phyloP scores from a whole-genome alignment of 2,797 vertebrate genomes.

The Tokudaia tokunoshimensis region DNA sequence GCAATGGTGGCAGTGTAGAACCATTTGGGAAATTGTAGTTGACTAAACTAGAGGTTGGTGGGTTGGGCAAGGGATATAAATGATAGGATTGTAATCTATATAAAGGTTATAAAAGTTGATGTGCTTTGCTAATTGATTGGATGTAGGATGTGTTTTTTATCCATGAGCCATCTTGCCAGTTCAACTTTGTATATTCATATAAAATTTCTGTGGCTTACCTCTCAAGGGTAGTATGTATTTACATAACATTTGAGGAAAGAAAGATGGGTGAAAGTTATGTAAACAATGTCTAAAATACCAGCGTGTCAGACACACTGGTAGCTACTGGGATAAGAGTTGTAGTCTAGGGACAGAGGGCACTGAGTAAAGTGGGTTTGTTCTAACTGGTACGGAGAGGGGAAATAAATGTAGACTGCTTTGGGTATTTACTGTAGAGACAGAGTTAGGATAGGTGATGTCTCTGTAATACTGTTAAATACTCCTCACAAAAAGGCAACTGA shows the following conservation, averaged over 20 bases:
- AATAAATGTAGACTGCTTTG: neutral
- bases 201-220: conserved; percentile 38
- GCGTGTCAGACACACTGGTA: neutral
- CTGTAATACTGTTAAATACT: conserved; percentile 37
- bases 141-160: neutral
- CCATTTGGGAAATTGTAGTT: conserved; percentile 18
- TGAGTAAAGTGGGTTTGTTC: conserved; percentile 11
- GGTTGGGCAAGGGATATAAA: neutral
- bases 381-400: conserved; percentile 4
- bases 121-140: conserved; percentile 47
- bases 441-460: conserved; percentile 32
- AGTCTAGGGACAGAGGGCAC: neutral
- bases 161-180: neutral
- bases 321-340: neutral
- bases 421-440: conserved; percentile 44
- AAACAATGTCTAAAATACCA: conserved; percentile 25
- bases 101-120: conserved; percentile 18
- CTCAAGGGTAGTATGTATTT: conserved; percentile 12
- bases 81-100: conserved; percentile 38
- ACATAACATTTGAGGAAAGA: conserved; percentile 25
- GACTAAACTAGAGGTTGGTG: neutral
- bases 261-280: conserved; percentile 12
- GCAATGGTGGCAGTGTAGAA: neutral
- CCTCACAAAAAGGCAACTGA: neutral
- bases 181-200: conserved; percentile 12